Conservation (phyloP, 1,140 invertebrate species). For the Cherax quadricarinatus region DNA sequence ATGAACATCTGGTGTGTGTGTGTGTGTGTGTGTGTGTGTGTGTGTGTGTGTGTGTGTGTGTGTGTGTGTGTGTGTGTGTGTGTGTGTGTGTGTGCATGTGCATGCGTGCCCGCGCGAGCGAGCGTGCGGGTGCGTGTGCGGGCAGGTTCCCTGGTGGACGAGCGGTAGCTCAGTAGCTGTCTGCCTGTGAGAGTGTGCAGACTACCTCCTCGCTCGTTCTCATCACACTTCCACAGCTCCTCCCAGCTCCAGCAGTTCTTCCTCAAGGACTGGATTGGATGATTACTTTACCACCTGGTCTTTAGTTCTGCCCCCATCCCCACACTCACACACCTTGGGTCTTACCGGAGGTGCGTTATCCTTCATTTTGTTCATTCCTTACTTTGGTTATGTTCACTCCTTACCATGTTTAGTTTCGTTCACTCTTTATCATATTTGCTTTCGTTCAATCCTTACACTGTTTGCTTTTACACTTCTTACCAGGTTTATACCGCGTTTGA, state of each 20-base stretch:
- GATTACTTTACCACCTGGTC: slow-evolving; percentile 40
- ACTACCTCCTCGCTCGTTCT: slow-evolving; percentile 19
- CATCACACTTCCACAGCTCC: slow-evolving; percentile 6
- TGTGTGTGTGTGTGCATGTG: slow-evolving; percentile 4
- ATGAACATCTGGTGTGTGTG: no score
- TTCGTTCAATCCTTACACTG: not conserved
- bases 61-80: no score
- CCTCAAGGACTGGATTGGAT: slow-evolving; percentile 30
- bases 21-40: no score
- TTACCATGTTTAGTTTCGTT: not conserved
- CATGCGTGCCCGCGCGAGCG: slow-evolving; percentile 31
- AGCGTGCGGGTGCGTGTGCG: slow-evolving; percentile 35
- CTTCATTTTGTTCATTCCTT: slow-evolving; percentile 5
- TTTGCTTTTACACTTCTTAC: not conserved
- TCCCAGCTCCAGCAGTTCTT: slow-evolving; percentile 9
- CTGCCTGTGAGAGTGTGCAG: slow-evolving; percentile 57
- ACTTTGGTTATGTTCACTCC: not conserved
- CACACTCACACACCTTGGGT: not conserved
- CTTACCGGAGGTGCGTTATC: slow-evolving; percentile 41
- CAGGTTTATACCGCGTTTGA: not conserved
- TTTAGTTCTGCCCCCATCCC: slow-evolving; percentile 9
- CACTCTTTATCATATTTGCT: not conserved
- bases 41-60: no score
- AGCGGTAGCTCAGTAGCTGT: slow-evolving; percentile 56
- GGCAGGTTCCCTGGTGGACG: slow-evolving; percentile 28